These are phyloP conservation scores for Lytechinus pictus DNA, from an alignment of 35 echinoderm and acorn worm species.

Conservation along the genomic window DNA sequence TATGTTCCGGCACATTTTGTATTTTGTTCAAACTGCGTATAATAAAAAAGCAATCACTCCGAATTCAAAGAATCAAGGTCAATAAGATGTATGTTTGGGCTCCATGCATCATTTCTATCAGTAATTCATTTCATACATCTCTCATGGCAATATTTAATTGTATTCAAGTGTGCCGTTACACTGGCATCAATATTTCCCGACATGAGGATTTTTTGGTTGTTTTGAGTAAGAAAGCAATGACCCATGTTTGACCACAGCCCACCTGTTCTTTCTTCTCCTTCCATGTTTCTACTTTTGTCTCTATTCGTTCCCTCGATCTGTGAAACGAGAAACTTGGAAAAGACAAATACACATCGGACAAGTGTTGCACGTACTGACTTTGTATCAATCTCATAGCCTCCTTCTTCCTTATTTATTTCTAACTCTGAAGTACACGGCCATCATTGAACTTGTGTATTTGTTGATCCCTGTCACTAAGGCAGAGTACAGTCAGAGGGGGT, in stretches of 20 bases:
- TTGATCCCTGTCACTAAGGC: not conserved
- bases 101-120: not conserved
- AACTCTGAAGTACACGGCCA: not conserved
- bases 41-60: not conserved
- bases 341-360: not conserved
- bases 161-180: not conserved
- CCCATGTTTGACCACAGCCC: constrained; percentile 6
- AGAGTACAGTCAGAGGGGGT: not conserved
- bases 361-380: constrained; percentile 1
- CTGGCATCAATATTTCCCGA: not conserved
- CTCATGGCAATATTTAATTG: not conserved
- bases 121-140: not conserved
- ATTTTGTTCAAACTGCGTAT: not conserved
- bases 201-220: not conserved
- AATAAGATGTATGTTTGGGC: not conserved
- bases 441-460: not conserved
- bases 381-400: not conserved
- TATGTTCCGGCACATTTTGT: not conserved
- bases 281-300: not conserved
- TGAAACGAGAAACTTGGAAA: not conserved
- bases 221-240: constrained; percentile 2
- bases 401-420: not conserved
- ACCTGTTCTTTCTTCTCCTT: not conserved
- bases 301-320: not conserved
- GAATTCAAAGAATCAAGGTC: not conserved